Conservation (phyloP, 2,888 invertebrate genomes). For the Troides oblongomaculatus region DNA sequence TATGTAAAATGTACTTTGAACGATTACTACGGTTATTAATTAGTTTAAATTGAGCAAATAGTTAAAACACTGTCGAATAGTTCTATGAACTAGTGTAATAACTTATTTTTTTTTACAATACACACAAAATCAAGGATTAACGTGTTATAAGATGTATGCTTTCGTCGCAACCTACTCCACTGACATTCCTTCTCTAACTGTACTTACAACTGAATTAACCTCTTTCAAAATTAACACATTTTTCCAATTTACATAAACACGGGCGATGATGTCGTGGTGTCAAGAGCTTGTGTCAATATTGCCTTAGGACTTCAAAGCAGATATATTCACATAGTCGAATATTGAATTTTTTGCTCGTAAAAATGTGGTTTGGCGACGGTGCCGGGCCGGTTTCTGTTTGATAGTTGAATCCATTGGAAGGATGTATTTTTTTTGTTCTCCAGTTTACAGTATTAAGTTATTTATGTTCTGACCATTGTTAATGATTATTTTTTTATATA, state of each 20-base stretch:
- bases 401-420: constrained; percentile 29
- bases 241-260: neutral
- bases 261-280: constrained; percentile 15
- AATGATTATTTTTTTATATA: neutral
- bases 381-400: constrained; percentile 40
- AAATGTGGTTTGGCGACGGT: constrained; percentile 48
- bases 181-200: constrained; percentile 3
- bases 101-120: no score
- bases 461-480: constrained; percentile 11
- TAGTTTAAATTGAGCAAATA: no score
- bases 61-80: no score
- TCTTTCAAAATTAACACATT: neutral
- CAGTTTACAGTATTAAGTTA: constrained; percentile 3
- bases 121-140: no score
- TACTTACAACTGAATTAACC: constrained; percentile 3
- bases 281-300: constrained; percentile 42
- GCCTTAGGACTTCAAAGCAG: constrained; percentile 31
- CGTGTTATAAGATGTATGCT: neutral
- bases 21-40: no score
- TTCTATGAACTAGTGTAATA: no score
- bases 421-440: constrained; percentile 11
- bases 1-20: no score
- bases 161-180: constrained; percentile 3
- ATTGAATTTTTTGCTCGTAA: constrained; percentile 50
- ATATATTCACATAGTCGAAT: constrained; percentile 33